Base-by-base conservation (phyloP, 1,140 invertebrate genomes). In the Potamilus streckersoni region DNA sequence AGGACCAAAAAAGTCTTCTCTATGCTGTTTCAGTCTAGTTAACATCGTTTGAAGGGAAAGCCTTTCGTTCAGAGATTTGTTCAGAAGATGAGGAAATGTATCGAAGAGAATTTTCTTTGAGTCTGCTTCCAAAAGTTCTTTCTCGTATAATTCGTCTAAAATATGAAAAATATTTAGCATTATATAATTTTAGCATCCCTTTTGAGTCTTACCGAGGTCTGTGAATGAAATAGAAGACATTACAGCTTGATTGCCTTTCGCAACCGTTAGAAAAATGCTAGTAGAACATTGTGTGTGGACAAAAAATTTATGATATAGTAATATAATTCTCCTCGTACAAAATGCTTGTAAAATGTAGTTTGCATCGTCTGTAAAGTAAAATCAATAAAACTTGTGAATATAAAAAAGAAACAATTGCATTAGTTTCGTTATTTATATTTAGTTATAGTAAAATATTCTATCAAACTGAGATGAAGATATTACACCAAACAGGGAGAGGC, bases 81-180 rank as follows among this genome's bases (percentile, higher is more conserved):
- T 86, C 1, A 88, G 74, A 15, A 74, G 67, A 15, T 79, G 73
- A 4, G 83, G 80, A 20, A 88, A 84, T n/a, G 83, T 74, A 31
- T 79, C 56, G 62, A 83, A 82, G 61, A 88, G 73, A 13, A 83
- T 79, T 38, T 79, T 77, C 68, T 84, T 84, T 6, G 86, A 75
- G 55, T 77, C 73, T 2, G 80, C 72, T 69, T 82, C 83, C 31
- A 84, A 75, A 19, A 79, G 58, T 59, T 82, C 74, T 61, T 82
- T 82, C 76, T 81, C 79, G 63, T 84, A 73, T 1, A 88, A 77
- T 69, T 86, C 84, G 78, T 86, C 86, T 88, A 23, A 80, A 79
- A 67, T 58, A 56, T 77, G 19, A 17, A 8, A 68, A 59, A 65
- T 56, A 57, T 66, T 63, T 17, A 23, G 27, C 56, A 23, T 20